Percentiles rank a stretch among this genome's conserved stretches.
These are phyloP conservation scores for Porites australiensis DNA, from an alignment of 64 coral and sea anemone genomes.

Conservation along the genomic window DNA sequence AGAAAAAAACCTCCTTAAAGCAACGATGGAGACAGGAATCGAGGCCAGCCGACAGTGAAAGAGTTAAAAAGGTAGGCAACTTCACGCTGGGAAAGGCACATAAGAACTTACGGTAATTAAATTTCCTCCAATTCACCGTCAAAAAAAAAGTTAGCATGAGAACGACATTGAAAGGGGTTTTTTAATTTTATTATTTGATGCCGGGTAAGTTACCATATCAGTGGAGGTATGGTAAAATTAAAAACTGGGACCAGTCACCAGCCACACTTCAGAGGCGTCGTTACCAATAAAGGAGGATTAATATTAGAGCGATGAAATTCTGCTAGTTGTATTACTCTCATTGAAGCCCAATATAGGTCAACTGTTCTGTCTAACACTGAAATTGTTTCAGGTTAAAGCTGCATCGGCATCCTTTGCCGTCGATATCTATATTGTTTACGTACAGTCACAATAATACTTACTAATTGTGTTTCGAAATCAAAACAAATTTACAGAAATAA, in stretches of 20 bases:
- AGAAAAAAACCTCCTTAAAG: conserved; percentile 14
- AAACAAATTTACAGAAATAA: background rate
- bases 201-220: background rate
- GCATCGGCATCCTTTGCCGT: background rate
- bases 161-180: background rate
- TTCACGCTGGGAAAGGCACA: background rate
- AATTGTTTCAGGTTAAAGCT: no score
- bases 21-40: conserved; percentile 12
- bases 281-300: background rate
- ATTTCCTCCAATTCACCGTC: background rate
- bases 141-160: no score
- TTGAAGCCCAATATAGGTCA: background rate
- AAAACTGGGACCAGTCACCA: conserved; percentile 3
- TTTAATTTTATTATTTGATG: background rate
- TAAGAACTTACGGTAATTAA: background rate
- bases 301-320: background rate
- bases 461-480: background rate
- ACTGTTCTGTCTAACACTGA: no score
- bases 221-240: background rate
- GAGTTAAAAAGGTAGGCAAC: conserved; percentile 36
- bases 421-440: no score
- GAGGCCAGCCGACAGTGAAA: background rate
- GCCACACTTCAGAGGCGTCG: background rate
- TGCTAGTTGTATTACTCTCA: background rate
- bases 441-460: no score